Evolutionary conservation across 2,888 invertebrate genomes (phyloP), one percentile per base, ranked within the genome.

Genomic region (Drosophila mercatorum): DNA sequence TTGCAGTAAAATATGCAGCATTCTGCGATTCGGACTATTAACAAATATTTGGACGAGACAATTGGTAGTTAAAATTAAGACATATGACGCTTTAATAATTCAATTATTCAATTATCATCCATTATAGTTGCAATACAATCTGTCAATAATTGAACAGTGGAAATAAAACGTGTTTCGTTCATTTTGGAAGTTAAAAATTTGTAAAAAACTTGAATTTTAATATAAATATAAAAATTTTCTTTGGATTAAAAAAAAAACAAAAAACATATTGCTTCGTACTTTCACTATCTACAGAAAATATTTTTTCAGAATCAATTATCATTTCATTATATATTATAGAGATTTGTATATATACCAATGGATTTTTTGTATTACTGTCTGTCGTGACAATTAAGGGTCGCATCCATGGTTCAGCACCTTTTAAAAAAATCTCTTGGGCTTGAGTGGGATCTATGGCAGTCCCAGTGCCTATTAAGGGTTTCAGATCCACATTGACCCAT

Each of bases 401-500:
- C 90, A 94, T 94, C 93, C 93, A 95, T 75, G 94, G 94, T 91
- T 94, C 95, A 89, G 94, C 94, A 80, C 94, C 95, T 92, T 96
- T 96, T 80, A 97, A 94, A 28, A 96, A 95, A 84, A 97, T 95
- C 46, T 97, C 97, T 83, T 96, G 94, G 91, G 96, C 96, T 84
- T 96, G 95, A 65, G 95, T 94, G 5, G 59, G 47, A 3, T 43
- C 59, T 40, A 60, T 43, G 12, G 44, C 28, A 4, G 96, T 95
- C 41, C 28, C 80, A 8, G 69, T n/a, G 55, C 95, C 94, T 41
- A 97, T 95, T 93, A 97, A 94, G 52, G 95, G 94, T 51, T 95
- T 95, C 8, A 97, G 94, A 86, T 97, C 96, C 57, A 97, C 93
- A 81, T 95, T 95, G 75, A 97, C 93, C 97, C 97, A 97, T 61